Evolutionary conservation across 2,888 invertebrate genomes (phyloP).

Genomic region (Scaptomyza tumidula): DNA sequence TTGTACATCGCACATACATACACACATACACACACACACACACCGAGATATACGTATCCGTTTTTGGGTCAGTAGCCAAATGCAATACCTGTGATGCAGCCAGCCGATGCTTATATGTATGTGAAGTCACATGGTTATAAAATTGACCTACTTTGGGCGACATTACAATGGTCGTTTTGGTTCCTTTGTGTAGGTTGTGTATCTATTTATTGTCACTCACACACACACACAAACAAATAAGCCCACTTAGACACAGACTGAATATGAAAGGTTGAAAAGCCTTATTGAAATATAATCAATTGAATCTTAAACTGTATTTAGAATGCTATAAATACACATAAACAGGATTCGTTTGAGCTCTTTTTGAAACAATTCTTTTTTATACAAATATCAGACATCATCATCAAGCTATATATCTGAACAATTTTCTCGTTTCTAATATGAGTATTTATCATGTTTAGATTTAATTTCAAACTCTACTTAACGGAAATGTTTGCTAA

Average conservation of each 20-base stretch:
- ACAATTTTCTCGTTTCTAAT: too few relatives aligned
- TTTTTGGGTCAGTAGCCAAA: slow-evolving; percentile 41
- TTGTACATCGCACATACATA: not conserved
- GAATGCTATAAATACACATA: not conserved
- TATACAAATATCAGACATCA: too few relatives aligned
- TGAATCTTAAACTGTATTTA: not conserved
- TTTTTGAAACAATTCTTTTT: not conserved
- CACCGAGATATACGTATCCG: slow-evolving; percentile 1
- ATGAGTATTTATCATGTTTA: too few relatives aligned
- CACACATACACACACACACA: not conserved
- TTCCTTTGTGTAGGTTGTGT: not conserved
- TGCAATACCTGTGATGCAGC: slow-evolving; percentile 33
- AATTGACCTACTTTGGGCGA: slow-evolving; percentile 30
- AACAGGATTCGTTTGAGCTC: too few relatives aligned
- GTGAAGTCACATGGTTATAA: slow-evolving; percentile 1
- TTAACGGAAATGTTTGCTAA: slow-evolving; percentile 32
- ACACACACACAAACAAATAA: not conserved
- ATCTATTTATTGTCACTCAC: not conserved
- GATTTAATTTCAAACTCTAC: too few relatives aligned
- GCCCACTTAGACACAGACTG: not conserved
- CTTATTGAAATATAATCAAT: slow-evolving; percentile 12
- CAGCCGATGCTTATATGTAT: slow-evolving; percentile 16
- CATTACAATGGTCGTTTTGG: slow-evolving; percentile 1
- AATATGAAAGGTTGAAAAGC: not conserved
- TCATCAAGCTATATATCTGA: too few relatives aligned